Evolutionary conservation across 2,888 invertebrate genomes (phyloP), one percentile per base, ranked within the genome.

Genomic region (Orchestes rusci): DNA sequence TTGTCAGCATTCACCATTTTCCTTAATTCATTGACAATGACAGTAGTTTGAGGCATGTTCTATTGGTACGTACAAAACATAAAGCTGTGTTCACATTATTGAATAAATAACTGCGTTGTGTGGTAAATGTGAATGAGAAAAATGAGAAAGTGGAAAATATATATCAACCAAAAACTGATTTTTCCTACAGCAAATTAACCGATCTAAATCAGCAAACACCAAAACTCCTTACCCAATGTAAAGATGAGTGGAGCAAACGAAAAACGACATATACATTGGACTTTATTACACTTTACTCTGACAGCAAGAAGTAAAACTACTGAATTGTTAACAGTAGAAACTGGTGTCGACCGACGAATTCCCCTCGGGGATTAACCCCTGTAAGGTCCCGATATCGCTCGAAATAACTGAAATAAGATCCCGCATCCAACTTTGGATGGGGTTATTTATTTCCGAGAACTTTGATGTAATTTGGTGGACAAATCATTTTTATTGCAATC

Each of bases 271-370:
- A 50, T 48, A 53, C 60, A 59, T 60, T 60, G 66, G 66, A 66
- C 67, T 68, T 69, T 68, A 69, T 69, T 65, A 67, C 66, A 66
- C 60, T 66, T 67, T 67, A 67, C 63, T 67, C 62, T 63, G 68
- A 68, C 68, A 68, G 68, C 59, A 53, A 59, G 62, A 63, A 68
- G 66, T 69, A 68, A 67, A 69, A 67, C 67, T 68, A 66, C 63
- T 63, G 68, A 69, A 68, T 69, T 69, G 67, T 68, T 68, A 67
- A 67, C 66, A 62, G 60, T 61, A 62, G 62, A 61, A 66, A 67
- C 64, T 63, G 64, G 63, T 66, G 68, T 68, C 66, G 67, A 67
- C 64, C 66, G 59, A 54, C 45, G 55, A 53, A 36, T 40, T 29
- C 65, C 66, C 65, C 65, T 32, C 56, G 64, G 66, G 63, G 60